Base-by-base conservation (phyloP, 2,113 vertebrate species). In the Gambusia holbrooki region DNA sequence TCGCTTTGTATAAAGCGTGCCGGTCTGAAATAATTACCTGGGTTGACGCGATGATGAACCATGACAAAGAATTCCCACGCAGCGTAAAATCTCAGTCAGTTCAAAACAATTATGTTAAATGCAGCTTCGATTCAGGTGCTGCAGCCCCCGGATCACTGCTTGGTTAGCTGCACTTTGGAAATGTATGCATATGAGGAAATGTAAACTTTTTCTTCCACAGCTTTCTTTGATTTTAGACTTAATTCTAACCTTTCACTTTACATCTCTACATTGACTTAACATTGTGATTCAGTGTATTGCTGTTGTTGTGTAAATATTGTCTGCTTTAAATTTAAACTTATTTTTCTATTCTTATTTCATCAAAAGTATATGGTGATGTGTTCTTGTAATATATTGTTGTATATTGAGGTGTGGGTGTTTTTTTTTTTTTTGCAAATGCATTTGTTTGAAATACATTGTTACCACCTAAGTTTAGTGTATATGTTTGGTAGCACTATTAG, bases 61-160 rank as follows among this genome's bases (percentile, higher is more conserved):
- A 64, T 77, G 71, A 85, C 45, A 72, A 72, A 66, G 13, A 61
- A 80, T 76, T 87, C 79, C 72, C 71, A 68, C 80, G 67, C 71
- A 79, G 74, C 54, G 76, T 78, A 32, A 81, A 61, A 83, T 74
- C 11, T 67, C 51, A 69, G 22, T 61, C 37, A 73, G 66, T 81
- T 86, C 66, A 70, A 79, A 82, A 64, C 70, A 85, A 82, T 88
- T 81, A 75, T 83, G 69, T 71, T 68, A 82, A 90, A 79, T 48
- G 70, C 69, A 71, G 66, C 84, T 77, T 60, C 69, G 28, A 12
- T 76, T 82, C 65, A 73, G 83, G 74, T 71, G 74, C 73, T 58
- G 74, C 72, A 76, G 77, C 62, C 62, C 69, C 29, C 61, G 63
- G 48, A 62, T 66, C 60, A 13, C 65, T 68, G 68, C 37, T 64